These are phyloP conservation scores for Halichondria panicea DNA, from an alignment of 37 sponge, comb jelly and placozoan genomes.

Conservation along the genomic window DNA sequence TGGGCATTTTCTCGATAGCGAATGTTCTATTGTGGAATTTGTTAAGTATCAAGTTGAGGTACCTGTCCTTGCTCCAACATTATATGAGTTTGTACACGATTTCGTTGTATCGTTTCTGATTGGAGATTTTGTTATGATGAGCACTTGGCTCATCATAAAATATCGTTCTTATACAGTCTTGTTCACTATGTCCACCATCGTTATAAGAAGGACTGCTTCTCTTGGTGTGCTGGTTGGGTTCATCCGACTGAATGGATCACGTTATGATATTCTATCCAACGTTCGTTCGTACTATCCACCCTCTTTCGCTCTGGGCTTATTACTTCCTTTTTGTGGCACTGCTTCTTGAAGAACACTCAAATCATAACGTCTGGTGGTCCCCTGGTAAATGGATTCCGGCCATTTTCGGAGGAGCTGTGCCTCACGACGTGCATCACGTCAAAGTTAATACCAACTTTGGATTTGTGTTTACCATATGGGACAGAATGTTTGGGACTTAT, in stretches of 20 bases:
- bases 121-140: slow-evolving; percentile 18
- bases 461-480: slow-evolving; percentile 19
- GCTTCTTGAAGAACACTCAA: slow-evolving; percentile 24
- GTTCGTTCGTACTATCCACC: slow-evolving; percentile 8
- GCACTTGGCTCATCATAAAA: slow-evolving; percentile 20
- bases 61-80: slow-evolving; percentile 10
- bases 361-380: slow-evolving; percentile 27
- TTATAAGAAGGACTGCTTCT: slow-evolving; percentile 4
- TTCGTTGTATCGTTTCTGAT: neutral
- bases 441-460: slow-evolving; percentile 19
- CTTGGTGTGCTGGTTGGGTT: slow-evolving; percentile 31
- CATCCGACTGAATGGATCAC: slow-evolving; percentile 2
- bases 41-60: neutral
- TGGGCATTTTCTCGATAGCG: neutral
- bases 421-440: slow-evolving; percentile 25
- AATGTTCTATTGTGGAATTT: neutral
- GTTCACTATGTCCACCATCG: slow-evolving; percentile 23
- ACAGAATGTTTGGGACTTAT: slow-evolving; percentile 23
- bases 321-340: neutral
- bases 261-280: slow-evolving; percentile 4
- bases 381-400: slow-evolving; percentile 2
- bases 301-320: slow-evolving; percentile 10
- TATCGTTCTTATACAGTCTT: slow-evolving; percentile 4
- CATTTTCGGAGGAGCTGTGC: slow-evolving; percentile 29
- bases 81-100: slow-evolving; percentile 5